Base-by-base conservation (phyloP, 2,888 invertebrate species). In the Rhingia rostrata region DNA sequence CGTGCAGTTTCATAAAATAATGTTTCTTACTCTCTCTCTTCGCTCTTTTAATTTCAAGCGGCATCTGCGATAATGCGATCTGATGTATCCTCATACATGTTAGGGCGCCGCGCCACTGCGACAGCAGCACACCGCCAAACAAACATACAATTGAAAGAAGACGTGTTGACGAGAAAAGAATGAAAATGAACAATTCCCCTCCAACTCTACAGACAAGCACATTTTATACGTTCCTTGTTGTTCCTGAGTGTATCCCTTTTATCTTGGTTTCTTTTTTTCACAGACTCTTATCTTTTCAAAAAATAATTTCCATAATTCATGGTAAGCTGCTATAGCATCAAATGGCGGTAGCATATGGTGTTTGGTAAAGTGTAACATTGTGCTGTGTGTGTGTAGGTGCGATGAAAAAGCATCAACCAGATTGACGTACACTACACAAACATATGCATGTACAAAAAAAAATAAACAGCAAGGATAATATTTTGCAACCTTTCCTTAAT, bases 231-330 rank as follows among this genome's bases (percentile, higher is more conserved):
- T 10, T 10, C 0, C 22, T 49, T 30, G 6, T 49, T 49, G 49
- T 12, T 45, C 22, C 22, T 22, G 22, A 22, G 22, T 22, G 4
- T 69, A 79, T 79, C 45, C 58, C 12, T 69, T 73, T 77, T 64
- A 69, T 51, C 53, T 22, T 39, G 47, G 56, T 73, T 72, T 61
- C 72, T 37, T 45, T 69, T 67, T 61, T 67, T 54, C 73, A 2
- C 51, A 63, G 73, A 63, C 39, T 67, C 45, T 49, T 69, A 69
- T 73, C 79, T 83, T 64, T 83, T 69, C 69, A 73, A 83, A 79
- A 2, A 79, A 79, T 74, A 79, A 83, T 83, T 83, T 83, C 66
- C 83, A 83, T 83, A 83, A 83, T 83, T 74, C 83, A 83, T 79
- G 70, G 39, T 58, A 79, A 79, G 73, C 79, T 78, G 70, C 60